Base-by-base conservation (phyloP, 2,113 vertebrate species). In the Psophia crepitans region DNA sequence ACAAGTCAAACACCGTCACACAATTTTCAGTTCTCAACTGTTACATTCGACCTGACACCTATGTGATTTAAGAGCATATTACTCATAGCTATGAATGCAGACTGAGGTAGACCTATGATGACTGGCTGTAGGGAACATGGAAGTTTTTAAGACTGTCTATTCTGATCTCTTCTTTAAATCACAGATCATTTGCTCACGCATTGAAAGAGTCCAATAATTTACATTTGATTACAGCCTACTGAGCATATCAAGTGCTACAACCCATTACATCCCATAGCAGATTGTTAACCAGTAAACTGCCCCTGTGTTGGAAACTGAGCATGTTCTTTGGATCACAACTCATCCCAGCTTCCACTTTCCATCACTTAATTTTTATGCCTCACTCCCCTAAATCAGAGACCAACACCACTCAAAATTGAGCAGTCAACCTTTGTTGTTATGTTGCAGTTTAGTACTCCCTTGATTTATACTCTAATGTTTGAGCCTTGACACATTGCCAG, bases 1-100 rank as follows among this genome's bases (percentile, higher is more conserved):
- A 58, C 27, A 74, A 39, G 33, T 20, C 76, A 58, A 49, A 75
- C 24, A 39, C n/a, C 1, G 5, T 27, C 41, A 48, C 39, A 24
- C 8, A 2, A 2, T 4, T 35, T 44, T 49, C 0, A 0, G 10
- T n/a, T 61, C 28, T 81, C 28, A 64, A 5, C n/a, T 28, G 12
- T 19, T 41, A 24, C 13, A 73, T 73, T 10, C 24, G 28, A 61
- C 22, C 26, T 28, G 44, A 73, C 33, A 66, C 14, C 12, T 23
- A 3, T 3, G 19, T 28, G 12, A 84, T 22, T 70, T 44, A 61
- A 73, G 30, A 56, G 18, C 8, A 1, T 3, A 23, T 32, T 77
- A 54, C 19, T 84, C 51, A 46, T 0, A 64, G 28, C 39, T 75
- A 13, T 28, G 20, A 68, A 75, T 41, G 61, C 37, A 58, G 37